Conservation (phyloP, 2,113 vertebrate species). For the Myodes glareolus region DNA sequence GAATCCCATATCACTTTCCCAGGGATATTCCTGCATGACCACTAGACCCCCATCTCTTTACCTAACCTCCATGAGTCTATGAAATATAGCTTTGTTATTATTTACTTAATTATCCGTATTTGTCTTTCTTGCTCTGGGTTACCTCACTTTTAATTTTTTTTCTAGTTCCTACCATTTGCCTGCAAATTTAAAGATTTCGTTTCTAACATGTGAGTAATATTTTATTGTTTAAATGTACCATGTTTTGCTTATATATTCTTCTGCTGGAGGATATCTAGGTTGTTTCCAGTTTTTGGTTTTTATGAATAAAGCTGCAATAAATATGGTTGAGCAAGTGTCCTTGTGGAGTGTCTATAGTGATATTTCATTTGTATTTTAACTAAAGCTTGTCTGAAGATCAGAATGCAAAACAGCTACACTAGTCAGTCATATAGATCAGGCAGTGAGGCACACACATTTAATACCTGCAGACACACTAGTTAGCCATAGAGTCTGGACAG, state of each 20-base stretch:
- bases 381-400: no score
- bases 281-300: not conserved
- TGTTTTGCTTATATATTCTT: not conserved
- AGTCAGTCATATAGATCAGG: no score
- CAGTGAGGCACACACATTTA: no score
- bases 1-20: not conserved
- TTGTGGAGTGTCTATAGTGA: not conserved
- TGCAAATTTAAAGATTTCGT: not conserved
- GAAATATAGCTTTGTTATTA: not conserved
- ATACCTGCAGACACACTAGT: no score
- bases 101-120: not conserved
- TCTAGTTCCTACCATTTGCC: not conserved
- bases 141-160: not conserved
- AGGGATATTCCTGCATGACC: not conserved
- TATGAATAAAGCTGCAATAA: not conserved
- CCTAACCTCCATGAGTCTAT: not conserved
- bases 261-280: not conserved
- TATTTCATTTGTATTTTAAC: no score
- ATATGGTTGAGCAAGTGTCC: not conserved
- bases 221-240: not conserved
- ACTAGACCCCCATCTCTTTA: not conserved
- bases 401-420: no score
- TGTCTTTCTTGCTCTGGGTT: not conserved
- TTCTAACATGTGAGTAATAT: not conserved
- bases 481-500: no score